phyloP scores from a whole-genome alignment of 2,888 invertebrate genomes.

The Holacanthella duospinosa region DNA sequence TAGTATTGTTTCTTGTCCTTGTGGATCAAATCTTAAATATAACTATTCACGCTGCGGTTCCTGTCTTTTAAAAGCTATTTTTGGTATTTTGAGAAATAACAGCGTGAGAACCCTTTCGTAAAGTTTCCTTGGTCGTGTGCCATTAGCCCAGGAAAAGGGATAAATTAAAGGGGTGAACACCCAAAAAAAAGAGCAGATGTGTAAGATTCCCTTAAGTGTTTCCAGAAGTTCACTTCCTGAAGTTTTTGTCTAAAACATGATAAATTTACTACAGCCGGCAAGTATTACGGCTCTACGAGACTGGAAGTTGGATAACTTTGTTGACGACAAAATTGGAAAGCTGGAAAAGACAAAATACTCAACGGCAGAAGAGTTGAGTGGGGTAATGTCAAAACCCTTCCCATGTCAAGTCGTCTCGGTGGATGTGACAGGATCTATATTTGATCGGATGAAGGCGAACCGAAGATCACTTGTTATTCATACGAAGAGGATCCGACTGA shows the following conservation, averaged over 20 bases:
- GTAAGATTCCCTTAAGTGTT: neutral
- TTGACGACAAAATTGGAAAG: slow-evolving; percentile 35
- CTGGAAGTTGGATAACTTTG: slow-evolving; percentile 37
- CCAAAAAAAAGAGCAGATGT: neutral
- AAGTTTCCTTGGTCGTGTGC: neutral
- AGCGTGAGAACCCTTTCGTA: too few relatives aligned
- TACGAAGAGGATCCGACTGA: slow-evolving; percentile 35
- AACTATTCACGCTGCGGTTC: too few relatives aligned
- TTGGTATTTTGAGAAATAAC: too few relatives aligned
- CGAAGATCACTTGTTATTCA: slow-evolving; percentile 36
- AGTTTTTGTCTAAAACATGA: neutral
- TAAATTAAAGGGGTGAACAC: neutral
- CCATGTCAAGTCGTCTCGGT: slow-evolving; percentile 36
- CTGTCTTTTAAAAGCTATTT: too few relatives aligned
- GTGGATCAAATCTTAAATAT: too few relatives aligned
- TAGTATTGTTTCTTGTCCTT: too few relatives aligned
- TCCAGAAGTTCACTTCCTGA: neutral
- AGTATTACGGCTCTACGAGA: slow-evolving; percentile 37
- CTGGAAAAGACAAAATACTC: slow-evolving; percentile 29
- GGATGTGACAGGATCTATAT: slow-evolving; percentile 36
- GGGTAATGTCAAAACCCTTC: slow-evolving; percentile 28
- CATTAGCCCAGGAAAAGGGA: neutral
- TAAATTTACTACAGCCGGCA: slow-evolving; percentile 28
- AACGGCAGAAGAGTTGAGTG: slow-evolving; percentile 27
- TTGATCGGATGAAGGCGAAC: slow-evolving; percentile 37